These are phyloP conservation scores for Anniella stebbinsi DNA, from an alignment of 2,797 vertebrate species.

Conservation along the genomic window DNA sequence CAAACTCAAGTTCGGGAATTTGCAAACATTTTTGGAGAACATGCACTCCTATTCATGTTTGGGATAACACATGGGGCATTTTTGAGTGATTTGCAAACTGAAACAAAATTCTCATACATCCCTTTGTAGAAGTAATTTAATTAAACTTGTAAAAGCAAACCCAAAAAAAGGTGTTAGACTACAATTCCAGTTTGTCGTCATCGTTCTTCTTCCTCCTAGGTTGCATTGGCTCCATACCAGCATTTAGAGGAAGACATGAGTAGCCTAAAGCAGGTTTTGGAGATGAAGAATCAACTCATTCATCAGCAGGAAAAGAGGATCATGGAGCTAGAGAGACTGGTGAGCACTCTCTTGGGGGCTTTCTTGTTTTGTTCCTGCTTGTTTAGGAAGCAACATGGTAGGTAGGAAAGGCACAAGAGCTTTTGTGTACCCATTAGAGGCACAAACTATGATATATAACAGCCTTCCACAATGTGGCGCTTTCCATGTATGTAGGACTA, in stretches of 20 bases:
- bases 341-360: slow-evolving; percentile 70
- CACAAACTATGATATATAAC: background rate
- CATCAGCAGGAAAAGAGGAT: slow-evolving; percentile 95
- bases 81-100: too few species aligned
- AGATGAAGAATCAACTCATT: slow-evolving; percentile 98
- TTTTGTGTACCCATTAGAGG: background rate
- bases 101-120: too few species aligned
- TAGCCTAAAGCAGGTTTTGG: slow-evolving; percentile 94
- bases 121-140: too few species aligned
- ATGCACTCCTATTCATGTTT: too few species aligned
- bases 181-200: background rate
- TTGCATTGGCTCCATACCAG: slow-evolving; percentile 91
- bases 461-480: background rate
- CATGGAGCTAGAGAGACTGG: slow-evolving; percentile 94
- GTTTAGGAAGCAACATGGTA: background rate
- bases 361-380: background rate
- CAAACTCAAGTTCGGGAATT: too few species aligned
- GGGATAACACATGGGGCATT: too few species aligned
- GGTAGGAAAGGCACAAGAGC: background rate
- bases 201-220: slow-evolving; percentile 75
- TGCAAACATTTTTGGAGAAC: too few species aligned
- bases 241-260: slow-evolving; percentile 95
- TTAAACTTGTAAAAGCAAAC: too few species aligned
- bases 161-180: too few species aligned
- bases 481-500: background rate